phyloP scores from a whole-genome alignment of 2,888 invertebrate genomes.

The Corbicula japonica region DNA sequence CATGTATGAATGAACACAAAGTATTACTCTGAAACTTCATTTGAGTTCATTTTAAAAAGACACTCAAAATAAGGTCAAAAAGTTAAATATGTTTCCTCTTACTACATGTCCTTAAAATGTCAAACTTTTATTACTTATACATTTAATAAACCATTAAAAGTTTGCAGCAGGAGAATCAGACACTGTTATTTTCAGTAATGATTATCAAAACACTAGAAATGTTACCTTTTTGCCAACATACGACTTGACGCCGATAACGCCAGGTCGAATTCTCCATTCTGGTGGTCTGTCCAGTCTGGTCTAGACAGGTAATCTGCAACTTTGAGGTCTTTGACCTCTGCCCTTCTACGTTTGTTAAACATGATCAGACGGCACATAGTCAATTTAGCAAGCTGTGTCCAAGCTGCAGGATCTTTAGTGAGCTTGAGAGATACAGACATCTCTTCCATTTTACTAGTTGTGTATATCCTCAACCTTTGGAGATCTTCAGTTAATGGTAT shows the following conservation, averaged over 20 bases:
- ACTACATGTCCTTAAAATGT: conserved; percentile 6
- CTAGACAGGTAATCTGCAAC: conserved; percentile 22
- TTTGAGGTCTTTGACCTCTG: conserved; percentile 53
- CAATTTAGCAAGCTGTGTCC: conserved; percentile 36
- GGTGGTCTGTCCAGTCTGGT: conserved; percentile 41
- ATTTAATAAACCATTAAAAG: background rate
- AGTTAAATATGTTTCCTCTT: background rate
- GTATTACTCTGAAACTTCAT: conserved; percentile 10
- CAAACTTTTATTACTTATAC: no score
- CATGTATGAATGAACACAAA: conserved; percentile 12
- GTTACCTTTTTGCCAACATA: conserved; percentile 35
- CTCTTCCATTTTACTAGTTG: background rate
- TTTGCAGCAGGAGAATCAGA: conserved; percentile 5
- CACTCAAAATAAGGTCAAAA: no score
- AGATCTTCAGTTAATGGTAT: conserved; percentile 58
- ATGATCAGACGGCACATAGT: conserved; percentile 41
- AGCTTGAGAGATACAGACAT: conserved; percentile 2
- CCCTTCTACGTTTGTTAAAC: conserved; percentile 54
- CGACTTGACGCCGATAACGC: conserved; percentile 26
- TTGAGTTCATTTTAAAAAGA: no score
- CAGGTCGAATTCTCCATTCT: conserved; percentile 46
- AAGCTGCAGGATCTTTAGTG: background rate
- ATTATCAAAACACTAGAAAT: background rate
- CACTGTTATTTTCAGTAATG: background rate
- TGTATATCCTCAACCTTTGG: conserved; percentile 11